These are phyloP conservation scores for Calameuta idolon DNA, from an alignment of 2,888 invertebrate species.

Conservation along the genomic window DNA sequence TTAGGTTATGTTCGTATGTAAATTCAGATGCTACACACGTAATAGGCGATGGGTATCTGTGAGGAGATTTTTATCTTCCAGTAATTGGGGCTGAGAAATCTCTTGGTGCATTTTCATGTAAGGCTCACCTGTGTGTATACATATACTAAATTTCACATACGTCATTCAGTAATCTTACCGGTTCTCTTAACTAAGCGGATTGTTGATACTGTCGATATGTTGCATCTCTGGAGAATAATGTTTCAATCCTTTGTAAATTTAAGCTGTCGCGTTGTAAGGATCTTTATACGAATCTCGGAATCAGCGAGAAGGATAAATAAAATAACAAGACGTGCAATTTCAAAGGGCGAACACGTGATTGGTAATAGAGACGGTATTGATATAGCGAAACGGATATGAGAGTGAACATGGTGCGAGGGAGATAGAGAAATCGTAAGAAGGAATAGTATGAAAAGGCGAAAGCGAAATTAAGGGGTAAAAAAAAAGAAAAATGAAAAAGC, in stretches of 20 bases:
- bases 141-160: not conserved
- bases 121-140: not conserved
- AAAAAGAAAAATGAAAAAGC: constrained; percentile 38
- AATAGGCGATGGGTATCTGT: not conserved
- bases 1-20: not conserved
- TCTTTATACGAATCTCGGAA: not conserved
- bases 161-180: not conserved
- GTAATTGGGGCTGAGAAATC: not conserved
- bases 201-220: not conserved
- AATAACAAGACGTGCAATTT: not conserved
- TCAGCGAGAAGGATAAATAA: not conserved
- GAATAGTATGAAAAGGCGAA: not conserved
- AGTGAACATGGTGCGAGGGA: not conserved
- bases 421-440: not conserved
- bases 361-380: not conserved
- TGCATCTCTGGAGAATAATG: not conserved
- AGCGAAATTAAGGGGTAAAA: not conserved
- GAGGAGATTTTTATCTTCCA: not conserved
- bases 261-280: not conserved
- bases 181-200: not conserved
- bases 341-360: not conserved
- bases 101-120: not conserved
- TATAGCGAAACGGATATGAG: not conserved
- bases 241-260: not conserved
- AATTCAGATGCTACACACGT: not conserved